Conservation (phyloP, 2,888 invertebrate genomes). For the Ctena decussata region DNA sequence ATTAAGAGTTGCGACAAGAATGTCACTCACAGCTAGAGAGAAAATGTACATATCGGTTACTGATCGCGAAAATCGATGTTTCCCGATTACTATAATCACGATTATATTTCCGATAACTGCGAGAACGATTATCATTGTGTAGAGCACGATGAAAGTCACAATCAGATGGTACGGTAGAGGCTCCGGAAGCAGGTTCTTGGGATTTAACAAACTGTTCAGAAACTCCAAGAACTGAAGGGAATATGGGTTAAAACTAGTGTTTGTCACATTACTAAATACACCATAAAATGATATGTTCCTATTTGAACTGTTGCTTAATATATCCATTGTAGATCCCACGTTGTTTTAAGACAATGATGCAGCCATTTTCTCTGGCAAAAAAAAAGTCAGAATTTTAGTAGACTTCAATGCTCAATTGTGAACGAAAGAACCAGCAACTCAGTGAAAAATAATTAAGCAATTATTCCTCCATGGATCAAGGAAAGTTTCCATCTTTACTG, state of each 20-base stretch:
- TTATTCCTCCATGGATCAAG: too few species aligned
- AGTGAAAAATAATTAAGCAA: too few species aligned
- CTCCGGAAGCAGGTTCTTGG: constrained; percentile 62
- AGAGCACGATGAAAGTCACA: constrained; percentile 68
- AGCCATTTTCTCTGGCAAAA: background rate
- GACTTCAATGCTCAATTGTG: background rate
- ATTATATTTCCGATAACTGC: constrained; percentile 74
- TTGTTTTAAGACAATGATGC: background rate
- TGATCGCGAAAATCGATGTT: constrained; percentile 61
- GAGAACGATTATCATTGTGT: constrained; percentile 70
- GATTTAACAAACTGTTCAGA: background rate
- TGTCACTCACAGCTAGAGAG: constrained; percentile 78
- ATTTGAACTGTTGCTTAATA: background rate
- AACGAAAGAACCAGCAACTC: too few species aligned
- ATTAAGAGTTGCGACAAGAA: constrained; percentile 76
- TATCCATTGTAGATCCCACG: background rate
- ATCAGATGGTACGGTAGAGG: constrained; percentile 58
- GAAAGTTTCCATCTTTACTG: too few species aligned
- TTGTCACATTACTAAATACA: background rate
- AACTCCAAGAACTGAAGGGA: background rate
- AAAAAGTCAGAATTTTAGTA: background rate
- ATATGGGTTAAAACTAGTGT: background rate
- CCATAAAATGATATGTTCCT: background rate
- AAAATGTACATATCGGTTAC: constrained; percentile 79
- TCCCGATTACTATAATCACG: constrained; percentile 72